Conservation (phyloP, 2,113 vertebrate species). For the Manacus vitellinus region DNA sequence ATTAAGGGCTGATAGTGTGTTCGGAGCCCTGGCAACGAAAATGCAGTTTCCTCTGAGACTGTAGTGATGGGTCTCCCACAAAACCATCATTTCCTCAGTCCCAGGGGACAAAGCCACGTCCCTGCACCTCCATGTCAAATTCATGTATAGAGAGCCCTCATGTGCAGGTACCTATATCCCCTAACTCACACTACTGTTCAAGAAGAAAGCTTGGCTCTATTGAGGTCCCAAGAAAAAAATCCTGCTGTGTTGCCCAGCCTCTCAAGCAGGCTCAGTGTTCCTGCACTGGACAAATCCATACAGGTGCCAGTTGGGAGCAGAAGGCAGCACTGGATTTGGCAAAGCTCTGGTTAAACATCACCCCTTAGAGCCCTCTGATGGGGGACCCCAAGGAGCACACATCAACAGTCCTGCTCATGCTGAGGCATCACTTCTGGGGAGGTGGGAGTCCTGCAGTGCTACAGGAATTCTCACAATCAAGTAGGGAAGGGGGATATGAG, state of each 20-base stretch:
- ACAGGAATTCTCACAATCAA: not conserved
- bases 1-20: not conserved
- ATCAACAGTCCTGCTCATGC: not conserved
- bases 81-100: not conserved
- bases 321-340: not conserved
- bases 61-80: fast-evolving
- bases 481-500: not conserved
- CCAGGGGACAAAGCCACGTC: not conserved
- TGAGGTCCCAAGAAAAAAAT: not conserved
- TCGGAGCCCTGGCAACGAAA: not conserved
- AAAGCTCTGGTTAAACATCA: not conserved
- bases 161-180: not conserved
- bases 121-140: not conserved
- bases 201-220: not conserved
- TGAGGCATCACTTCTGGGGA: not conserved
- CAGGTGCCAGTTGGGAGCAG: fast-evolving
- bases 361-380: no score
- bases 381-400: fast-evolving
- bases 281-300: fast-evolving
- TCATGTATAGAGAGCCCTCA: not conserved
- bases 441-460: not conserved
- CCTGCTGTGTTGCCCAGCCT: not conserved
- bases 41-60: not conserved
- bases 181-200: not conserved
- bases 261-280: not conserved